Conservation (phyloP, 2,797 vertebrate species). For the Tauraco hartlaubi region DNA sequence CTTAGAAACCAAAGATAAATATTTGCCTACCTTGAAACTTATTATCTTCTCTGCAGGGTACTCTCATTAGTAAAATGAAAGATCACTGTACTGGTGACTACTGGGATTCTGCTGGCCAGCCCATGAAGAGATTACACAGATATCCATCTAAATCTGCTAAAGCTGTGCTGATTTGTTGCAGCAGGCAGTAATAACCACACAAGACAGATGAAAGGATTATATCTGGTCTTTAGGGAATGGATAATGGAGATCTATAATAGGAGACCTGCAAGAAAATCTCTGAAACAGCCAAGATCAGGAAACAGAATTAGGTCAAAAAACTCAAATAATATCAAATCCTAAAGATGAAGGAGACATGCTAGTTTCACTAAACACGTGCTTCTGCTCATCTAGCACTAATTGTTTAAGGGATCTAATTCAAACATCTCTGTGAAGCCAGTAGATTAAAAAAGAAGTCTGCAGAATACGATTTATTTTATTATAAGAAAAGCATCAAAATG, state of each 20-base stretch:
- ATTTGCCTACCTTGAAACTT: neutral
- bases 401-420: neutral
- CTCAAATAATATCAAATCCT: neutral
- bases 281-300: neutral
- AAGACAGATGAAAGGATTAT: neutral
- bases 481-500: neutral
- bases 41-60: neutral
- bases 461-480: neutral
- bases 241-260: neutral
- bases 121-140: neutral
- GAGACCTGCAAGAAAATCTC: neutral
- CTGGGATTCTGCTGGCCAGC: neutral
- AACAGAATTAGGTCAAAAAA: neutral
- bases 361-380: neutral
- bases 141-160: conserved; percentile 47
- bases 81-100: neutral
- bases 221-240: neutral
- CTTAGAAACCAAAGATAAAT: neutral
- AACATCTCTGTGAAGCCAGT: neutral
- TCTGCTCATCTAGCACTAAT: neutral
- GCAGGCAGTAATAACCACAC: neutral
- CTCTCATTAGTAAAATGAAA: neutral
- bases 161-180: neutral
- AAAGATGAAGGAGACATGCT: neutral
- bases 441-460: neutral